Base-by-base conservation (phyloP, 2,113 vertebrate species). In the Esox niger region DNA sequence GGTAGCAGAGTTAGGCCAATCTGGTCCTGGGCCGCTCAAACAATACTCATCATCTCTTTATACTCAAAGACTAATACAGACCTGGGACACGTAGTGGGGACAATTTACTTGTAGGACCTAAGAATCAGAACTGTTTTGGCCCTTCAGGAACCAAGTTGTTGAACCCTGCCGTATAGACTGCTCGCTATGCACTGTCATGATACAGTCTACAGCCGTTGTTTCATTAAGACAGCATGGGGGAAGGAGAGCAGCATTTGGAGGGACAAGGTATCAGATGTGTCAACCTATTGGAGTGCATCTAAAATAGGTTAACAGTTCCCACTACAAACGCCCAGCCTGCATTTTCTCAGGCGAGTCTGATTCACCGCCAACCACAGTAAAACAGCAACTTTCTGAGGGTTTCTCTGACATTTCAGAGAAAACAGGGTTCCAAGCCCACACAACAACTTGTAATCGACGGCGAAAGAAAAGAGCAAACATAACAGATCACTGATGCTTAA, bases 211-310 rank as follows among this genome's bases (percentile, higher is more conserved):
- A 15, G 33, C 15, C 9, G 3, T 59, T 46, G 29, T 56, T 73
- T 81, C 61, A 29, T 64, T 64, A 58, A 63, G 38, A 30, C n/a
- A 46, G 55, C 38, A 21, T 1, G 2, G 32, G 49, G 43, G 52
- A 54, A 6, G 33, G 9, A 68, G 68, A 59, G 52, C 49, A 56
- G 52, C 43, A 63, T 38, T 58, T 4, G 1, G 77, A 64, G 23
- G 32, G 52, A 82, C 72, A 79, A 79, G 55, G 61, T 62, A 80
- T 69, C 79, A 84, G 60, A 71, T 76, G 73, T 72, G 76, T 72
- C 73, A 64, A 70, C 64, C 23, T 31, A 74, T 57, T 20, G 52
- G 23, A 35, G 57, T n/a, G 61, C 33, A 49, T 49, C 63, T 72
- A 66, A 73, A 73, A 69, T 30, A 66, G 68, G 63, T 64, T 78